These are phyloP conservation scores for Platerodrilus igneus DNA, from an alignment of 2,888 invertebrate genomes.

Conservation along the genomic window DNA sequence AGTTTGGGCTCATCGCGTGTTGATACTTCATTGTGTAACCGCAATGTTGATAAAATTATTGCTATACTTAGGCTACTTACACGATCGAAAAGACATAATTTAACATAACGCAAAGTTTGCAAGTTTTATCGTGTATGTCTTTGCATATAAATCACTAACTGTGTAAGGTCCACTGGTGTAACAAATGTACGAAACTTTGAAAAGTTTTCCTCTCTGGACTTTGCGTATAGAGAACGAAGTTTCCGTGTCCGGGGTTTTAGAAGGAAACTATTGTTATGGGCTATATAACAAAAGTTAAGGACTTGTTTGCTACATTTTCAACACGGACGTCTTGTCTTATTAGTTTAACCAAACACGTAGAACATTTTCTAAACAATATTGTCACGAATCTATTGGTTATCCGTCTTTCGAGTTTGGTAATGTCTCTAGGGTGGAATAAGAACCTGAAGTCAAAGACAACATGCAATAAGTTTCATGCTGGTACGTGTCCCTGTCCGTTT, in stretches of 20 bases:
- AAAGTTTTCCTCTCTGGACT: constrained; percentile 30
- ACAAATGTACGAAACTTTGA: constrained; percentile 43
- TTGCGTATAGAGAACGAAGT: constrained; percentile 24
- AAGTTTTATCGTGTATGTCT: constrained; percentile 43
- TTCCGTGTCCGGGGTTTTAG: constrained; percentile 20
- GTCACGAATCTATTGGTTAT: constrained; percentile 19
- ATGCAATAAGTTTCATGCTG: constrained; percentile 47
- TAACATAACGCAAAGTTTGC: too few relatives aligned
- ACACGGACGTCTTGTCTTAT: not conserved
- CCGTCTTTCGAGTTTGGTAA: constrained; percentile 40
- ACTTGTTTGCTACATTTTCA: constrained; percentile 24
- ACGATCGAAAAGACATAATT: too few relatives aligned
- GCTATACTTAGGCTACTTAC: too few relatives aligned
- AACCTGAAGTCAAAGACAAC: constrained; percentile 46
- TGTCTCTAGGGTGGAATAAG: constrained; percentile 40
- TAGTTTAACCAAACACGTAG: not conserved
- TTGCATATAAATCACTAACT: constrained; percentile 42
- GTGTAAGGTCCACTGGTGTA: constrained; percentile 45
- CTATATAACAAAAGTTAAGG: constrained; percentile 23
- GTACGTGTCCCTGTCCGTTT: constrained; percentile 37
- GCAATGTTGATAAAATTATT: too few relatives aligned
- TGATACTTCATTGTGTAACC: too few relatives aligned
- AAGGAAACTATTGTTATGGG: constrained; percentile 21
- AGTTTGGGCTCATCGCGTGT: too few relatives aligned
- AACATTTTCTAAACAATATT: constrained; percentile 1